Conservation (phyloP, 53 echinoderm and acorn worm species). For the Glandiceps talaboti region DNA sequence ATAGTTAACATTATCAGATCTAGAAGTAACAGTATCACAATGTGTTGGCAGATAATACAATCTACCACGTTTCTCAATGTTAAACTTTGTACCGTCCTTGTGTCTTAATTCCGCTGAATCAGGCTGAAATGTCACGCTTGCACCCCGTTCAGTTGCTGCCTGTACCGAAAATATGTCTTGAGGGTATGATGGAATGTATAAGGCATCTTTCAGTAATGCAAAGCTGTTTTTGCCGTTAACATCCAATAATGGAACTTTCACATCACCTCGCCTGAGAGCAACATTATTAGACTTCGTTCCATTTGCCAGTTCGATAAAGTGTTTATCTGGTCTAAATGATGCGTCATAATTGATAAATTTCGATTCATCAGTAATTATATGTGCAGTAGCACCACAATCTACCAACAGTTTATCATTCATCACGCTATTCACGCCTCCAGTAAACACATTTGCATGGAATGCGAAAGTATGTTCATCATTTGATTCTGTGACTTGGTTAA, state of each 20-base stretch:
- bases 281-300: conserved; percentile 16
- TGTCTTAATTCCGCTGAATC: neutral
- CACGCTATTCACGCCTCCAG: neutral
- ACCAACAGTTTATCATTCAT: conserved; percentile 7
- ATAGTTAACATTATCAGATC: conserved; percentile 14
- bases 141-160: conserved; percentile 16
- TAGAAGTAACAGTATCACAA: too few species aligned
- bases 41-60: too few species aligned
- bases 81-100: conserved; percentile 9
- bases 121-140: conserved; percentile 12
- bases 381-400: conserved; percentile 25
- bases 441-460: too few species aligned
- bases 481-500: too few species aligned
- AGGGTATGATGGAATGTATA: conserved; percentile 15
- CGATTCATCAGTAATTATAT: conserved; percentile 13
- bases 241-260: conserved; percentile 7
- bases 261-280: conserved; percentile 8
- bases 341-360: conserved; percentile 16
- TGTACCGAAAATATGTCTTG: conserved; percentile 19
- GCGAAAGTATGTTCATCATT: too few species aligned
- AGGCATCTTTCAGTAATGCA: conserved; percentile 10
- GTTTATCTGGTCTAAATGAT: conserved; percentile 14
- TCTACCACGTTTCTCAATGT: conserved; percentile 15
- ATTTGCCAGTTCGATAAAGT: conserved; percentile 23
- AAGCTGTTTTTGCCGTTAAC: neutral